These are phyloP conservation scores for Mylabris sibirica DNA, from an alignment of 2,888 invertebrate species.

Conservation along the genomic window DNA sequence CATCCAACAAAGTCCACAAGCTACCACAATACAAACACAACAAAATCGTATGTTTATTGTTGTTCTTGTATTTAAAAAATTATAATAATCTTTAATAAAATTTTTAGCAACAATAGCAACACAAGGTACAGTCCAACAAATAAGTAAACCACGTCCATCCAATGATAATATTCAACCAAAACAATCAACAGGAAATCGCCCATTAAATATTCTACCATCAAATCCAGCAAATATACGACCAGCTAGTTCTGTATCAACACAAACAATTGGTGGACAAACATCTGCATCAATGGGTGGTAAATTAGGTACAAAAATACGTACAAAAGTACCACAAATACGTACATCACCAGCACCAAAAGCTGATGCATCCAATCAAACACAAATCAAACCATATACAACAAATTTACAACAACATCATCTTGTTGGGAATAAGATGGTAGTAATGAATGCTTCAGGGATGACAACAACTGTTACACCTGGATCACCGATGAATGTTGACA, in stretches of 20 bases:
- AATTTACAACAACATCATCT: conserved; percentile 60
- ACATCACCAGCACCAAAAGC: conserved; percentile 77
- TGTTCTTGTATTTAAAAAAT: conserved; percentile 14
- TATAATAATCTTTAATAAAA: neutral
- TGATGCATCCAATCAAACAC: conserved; percentile 78
- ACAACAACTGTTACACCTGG: conserved; percentile 65
- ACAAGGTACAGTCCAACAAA: conserved; percentile 62
- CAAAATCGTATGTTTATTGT: conserved; percentile 69
- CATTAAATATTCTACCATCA: conserved; percentile 61
- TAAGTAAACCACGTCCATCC: conserved; percentile 63
- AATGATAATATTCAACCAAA: conserved; percentile 66
- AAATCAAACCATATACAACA: conserved; percentile 63
- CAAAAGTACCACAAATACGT: conserved; percentile 71
- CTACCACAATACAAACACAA: conserved; percentile 69
- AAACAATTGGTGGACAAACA: conserved; percentile 70
- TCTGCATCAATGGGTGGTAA: conserved; percentile 63
- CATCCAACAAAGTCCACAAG: conserved; percentile 80
- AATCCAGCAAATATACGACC: conserved; percentile 73
- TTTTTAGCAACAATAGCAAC: conserved; percentile 56
- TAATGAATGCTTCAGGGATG: conserved; percentile 69
- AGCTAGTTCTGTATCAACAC: conserved; percentile 84
- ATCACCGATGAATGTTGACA: conserved; percentile 66
- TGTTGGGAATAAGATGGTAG: conserved; percentile 65
- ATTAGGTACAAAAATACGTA: conserved; percentile 71
- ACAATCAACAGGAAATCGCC: conserved; percentile 57